Conservation (phyloP, 92 coral and sea anemone species). For the Muricea muricata region DNA sequence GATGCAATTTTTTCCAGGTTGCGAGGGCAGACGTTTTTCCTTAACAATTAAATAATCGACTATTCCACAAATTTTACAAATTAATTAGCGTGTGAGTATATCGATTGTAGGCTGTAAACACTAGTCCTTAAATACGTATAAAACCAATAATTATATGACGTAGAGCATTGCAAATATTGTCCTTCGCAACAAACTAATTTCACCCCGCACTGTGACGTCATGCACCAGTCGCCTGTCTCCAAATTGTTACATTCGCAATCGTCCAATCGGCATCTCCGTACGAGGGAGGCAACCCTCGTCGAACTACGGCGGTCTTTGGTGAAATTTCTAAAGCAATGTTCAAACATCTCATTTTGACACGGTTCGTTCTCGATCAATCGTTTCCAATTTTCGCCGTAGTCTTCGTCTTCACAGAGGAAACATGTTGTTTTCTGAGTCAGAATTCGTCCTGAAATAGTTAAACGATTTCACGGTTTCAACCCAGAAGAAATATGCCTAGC, state of each 20-base stretch:
- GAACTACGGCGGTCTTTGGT: conserved; percentile 29
- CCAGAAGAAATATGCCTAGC: no score
- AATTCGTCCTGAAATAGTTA: neutral
- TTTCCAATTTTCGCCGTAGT: conserved; percentile 31
- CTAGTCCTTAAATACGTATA: neutral
- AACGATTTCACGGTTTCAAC: no score
- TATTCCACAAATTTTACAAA: no score
- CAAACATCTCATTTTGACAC: conserved; percentile 31
- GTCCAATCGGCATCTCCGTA: conserved; percentile 24
- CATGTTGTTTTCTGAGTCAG: conserved; percentile 38
- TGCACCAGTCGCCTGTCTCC: conserved; percentile 29
- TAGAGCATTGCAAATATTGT: conserved; percentile 26
- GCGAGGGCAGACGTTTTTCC: no score
- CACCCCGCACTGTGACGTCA: conserved; percentile 19
- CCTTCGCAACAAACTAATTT: conserved; percentile 25
- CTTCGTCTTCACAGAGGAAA: conserved; percentile 24
- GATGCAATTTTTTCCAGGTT: no score
- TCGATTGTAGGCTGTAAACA: neutral
- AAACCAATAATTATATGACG: conserved; percentile 29
- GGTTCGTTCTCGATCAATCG: neutral
- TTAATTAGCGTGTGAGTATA: neutral
- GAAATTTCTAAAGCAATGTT: conserved; percentile 34
- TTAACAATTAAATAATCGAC: no score
- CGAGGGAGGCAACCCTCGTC: conserved; percentile 28
- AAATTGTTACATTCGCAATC: conserved; percentile 23